These are phyloP conservation scores for Bombus sylvicola DNA, from an alignment of 1,140 invertebrate genomes.

Conservation along the genomic window DNA sequence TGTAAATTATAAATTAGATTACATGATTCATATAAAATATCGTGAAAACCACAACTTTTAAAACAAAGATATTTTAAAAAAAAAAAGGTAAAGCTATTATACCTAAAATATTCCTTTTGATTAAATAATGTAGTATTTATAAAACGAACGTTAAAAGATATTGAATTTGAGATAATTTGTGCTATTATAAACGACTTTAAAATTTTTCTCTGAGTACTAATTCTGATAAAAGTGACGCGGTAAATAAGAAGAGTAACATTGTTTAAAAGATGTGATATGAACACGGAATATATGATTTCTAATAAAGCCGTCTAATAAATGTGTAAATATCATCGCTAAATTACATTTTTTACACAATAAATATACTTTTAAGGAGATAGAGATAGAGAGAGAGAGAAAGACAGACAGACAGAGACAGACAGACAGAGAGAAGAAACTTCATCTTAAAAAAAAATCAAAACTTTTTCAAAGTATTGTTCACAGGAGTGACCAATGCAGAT, in stretches of 20 bases:
- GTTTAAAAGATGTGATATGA: slow-evolving; percentile 1
- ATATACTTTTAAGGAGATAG: background rate
- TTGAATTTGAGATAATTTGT: background rate
- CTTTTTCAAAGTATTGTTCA: background rate
- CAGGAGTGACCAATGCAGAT: slow-evolving; percentile 65
- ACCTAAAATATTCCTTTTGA: slow-evolving; percentile 18
- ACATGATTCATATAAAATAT: slow-evolving; percentile 19
- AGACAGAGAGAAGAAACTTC: background rate
- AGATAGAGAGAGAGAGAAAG: background rate
- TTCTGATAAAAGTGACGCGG: background rate
- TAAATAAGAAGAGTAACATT: background rate
- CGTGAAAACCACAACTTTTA: background rate
- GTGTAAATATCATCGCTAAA: slow-evolving; percentile 20
- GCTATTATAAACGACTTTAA: background rate
- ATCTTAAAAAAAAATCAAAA: background rate
- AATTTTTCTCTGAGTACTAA: background rate
- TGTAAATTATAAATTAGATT: slow-evolving; percentile 19
- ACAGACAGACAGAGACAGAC: too few relatives aligned
- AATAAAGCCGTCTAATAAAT: slow-evolving; percentile 5
- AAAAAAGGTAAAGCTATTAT: background rate
- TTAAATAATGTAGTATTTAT: slow-evolving; percentile 28
- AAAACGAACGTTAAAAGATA: background rate
- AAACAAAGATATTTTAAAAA: slow-evolving; percentile 2
- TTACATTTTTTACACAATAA: slow-evolving; percentile 39
- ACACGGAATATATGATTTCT: background rate